These are phyloP conservation scores for Orcinus orca DNA, from an alignment of 2,113 vertebrate species.

Conservation along the genomic window DNA sequence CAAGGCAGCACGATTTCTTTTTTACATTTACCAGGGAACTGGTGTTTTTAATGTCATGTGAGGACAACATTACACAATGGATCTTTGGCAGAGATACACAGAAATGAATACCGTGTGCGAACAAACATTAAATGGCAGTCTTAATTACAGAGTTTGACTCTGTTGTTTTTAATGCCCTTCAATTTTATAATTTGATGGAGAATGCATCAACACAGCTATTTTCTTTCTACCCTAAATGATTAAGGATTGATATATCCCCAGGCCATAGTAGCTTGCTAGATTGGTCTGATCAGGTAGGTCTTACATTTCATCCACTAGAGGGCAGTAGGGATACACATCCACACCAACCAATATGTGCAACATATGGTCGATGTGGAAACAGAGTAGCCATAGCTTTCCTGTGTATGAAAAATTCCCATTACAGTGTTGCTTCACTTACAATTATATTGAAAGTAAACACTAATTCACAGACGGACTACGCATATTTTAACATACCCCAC, in stretches of 20 bases:
- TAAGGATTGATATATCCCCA: conserved; percentile 75
- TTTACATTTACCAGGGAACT: conserved; percentile 79
- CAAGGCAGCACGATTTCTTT: conserved; percentile 75
- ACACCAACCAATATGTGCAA: conserved; percentile 75
- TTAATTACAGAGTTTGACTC: conserved; percentile 80
- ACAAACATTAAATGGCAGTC: conserved; percentile 80
- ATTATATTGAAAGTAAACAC: conserved; percentile 80
- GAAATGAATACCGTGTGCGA: conserved; percentile 81
- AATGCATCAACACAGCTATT: conserved; percentile 80
- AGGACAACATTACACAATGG: conserved; percentile 81
- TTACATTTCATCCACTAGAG: conserved; percentile 78
- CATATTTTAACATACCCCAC: conserved; percentile 75
- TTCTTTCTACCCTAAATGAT: conserved; percentile 77
- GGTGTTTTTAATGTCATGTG: conserved; percentile 80
- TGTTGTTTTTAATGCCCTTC: conserved; percentile 81
- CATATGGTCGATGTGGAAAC: conserved; percentile 78
- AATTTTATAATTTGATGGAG: conserved; percentile 81
- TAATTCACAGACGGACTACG: conserved; percentile 75
- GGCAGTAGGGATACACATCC: conserved; percentile 75
- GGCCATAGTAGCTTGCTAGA: conserved; percentile 50
- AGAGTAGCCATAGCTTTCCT: conserved; percentile 77
- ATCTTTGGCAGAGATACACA: conserved; percentile 78
- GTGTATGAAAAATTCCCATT: conserved; percentile 78
- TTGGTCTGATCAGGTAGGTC: conserved; percentile 70
- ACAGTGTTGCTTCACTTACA: conserved; percentile 79